Base-by-base conservation (phyloP, 1,140 invertebrate genomes). In the Brachionus plicatilis region DNA sequence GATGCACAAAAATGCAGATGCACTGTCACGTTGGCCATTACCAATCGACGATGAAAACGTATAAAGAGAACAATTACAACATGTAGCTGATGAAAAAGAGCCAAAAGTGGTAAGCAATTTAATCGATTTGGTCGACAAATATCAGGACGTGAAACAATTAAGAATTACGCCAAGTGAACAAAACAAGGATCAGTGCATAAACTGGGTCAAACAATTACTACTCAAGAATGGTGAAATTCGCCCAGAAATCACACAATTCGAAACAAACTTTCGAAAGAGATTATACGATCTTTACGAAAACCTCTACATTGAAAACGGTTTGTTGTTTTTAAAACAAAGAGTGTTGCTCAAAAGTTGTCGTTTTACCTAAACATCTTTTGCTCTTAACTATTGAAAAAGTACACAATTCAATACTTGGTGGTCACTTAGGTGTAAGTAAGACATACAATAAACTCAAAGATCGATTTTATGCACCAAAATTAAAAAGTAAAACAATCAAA, bases 1-100 rank as follows among this genome's bases (percentile, higher is more conserved):
- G n/a, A n/a, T n/a, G 45, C 20, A 56, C n/a, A 11, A 20, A 29
- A 82, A 66, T 37, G 78, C 78, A 11, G 78, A 82, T 82, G 17
- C 86, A 87, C 6, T 65, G 84, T 76, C 88, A 43, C 33, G 70
- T 24, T 43, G 33, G 70, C n/a, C 17, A 24, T 24, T 47, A 24
- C 17, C 14, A 33, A 29, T 17, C 14, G 33, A 37, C 8, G 43
- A 27, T 65, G n/a, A 65, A 20, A 27, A 65, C n/a, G 56, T 20
- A 65, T 2, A 65, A 27, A 27, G 24, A 65, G 56, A 65, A 47
- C 45, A 47, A 47, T 47, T 47, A 47, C 45, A 47, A 47, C 45
- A 47, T 47, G 8, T 47, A 47, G 45, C 45, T 27, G 56, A 65
- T 20, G n/a, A 65, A 17, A 17, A 20, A 20, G 56, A 65, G 56